phyloP scores from a whole-genome alignment of 2,888 invertebrate species.

The Ernsta delagoae region DNA sequence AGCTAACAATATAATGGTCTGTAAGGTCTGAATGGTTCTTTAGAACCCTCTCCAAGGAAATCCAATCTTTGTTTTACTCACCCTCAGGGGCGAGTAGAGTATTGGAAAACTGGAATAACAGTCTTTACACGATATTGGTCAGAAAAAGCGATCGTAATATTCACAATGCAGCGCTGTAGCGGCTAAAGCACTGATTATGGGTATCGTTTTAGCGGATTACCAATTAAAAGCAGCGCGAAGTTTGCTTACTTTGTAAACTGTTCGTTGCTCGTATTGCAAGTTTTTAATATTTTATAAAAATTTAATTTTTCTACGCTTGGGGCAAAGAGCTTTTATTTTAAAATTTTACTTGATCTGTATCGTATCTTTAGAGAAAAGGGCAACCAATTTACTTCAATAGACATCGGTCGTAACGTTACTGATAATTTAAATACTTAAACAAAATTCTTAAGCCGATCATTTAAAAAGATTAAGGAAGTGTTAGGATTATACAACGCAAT shows the following conservation, averaged over 20 bases:
- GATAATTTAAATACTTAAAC: too few species aligned
- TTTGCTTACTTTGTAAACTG: background rate
- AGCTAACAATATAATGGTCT: background rate
- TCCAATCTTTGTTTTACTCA: constrained; percentile 34
- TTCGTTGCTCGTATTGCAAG: background rate
- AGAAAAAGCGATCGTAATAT: constrained; percentile 32
- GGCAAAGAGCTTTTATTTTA: too few species aligned
- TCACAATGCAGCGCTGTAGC: constrained; percentile 2
- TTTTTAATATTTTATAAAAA: background rate
- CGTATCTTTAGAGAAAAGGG: too few species aligned
- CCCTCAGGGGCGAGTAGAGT: background rate
- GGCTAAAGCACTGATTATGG: background rate
- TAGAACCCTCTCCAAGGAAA: constrained; percentile 33
- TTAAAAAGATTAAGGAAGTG: too few species aligned
- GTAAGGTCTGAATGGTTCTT: constrained; percentile 11
- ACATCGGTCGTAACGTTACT: too few species aligned
- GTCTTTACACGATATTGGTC: constrained; percentile 25
- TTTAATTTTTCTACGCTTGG: too few species aligned
- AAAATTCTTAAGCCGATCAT: too few species aligned
- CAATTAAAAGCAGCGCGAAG: constrained; percentile 14
- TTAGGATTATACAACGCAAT: too few species aligned
- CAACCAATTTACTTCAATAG: too few species aligned
- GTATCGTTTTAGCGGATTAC: constrained; percentile 1
- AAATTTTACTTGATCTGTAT: too few species aligned
- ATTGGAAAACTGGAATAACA: constrained; percentile 31